Conservation (phyloP, 1,140 invertebrate genomes). For the Neelides sp. region DNA sequence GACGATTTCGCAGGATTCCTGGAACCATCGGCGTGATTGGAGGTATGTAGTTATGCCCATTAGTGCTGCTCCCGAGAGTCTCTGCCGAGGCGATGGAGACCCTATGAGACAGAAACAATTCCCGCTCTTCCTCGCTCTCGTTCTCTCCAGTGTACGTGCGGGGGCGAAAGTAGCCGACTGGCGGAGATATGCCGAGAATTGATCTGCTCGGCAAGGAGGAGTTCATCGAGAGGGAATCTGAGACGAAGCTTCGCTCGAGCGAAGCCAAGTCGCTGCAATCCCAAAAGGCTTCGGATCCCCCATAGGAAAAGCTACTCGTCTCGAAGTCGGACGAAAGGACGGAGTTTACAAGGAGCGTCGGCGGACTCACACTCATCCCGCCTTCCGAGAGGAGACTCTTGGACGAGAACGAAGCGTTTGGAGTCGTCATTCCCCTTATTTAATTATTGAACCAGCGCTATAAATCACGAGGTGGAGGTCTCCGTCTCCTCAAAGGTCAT, state of each 20-base stretch:
- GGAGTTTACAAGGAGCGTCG: slow-evolving; percentile 9
- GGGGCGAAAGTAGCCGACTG: not conserved
- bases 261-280: slow-evolving; percentile 20
- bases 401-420: no score
- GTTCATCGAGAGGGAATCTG: slow-evolving; percentile 10
- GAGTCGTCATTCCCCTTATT: no score
- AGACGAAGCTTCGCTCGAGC: slow-evolving; percentile 11
- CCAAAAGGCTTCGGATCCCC: slow-evolving; percentile 17
- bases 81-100: slow-evolving; percentile 16
- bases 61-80: slow-evolving; percentile 8
- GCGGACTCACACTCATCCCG: slow-evolving; percentile 12
- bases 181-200: not conserved
- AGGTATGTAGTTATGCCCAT: not conserved
- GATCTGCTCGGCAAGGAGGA: slow-evolving; percentile 5
- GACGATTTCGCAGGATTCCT: not conserved
- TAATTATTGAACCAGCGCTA: no score
- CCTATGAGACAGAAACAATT: not conserved
- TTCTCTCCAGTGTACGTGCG: not conserved
- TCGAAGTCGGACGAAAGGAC: slow-evolving; percentile 12
- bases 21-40: not conserved
- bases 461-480: no score
- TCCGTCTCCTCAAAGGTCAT: no score
- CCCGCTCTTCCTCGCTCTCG: not conserved
- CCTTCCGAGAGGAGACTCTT: no score
- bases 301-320: not conserved